Percentiles rank a stretch among this genome's conserved stretches.
These are phyloP conservation scores for Portevinia maculata DNA, from an alignment of 2,888 invertebrate genomes.

Conservation along the genomic window DNA sequence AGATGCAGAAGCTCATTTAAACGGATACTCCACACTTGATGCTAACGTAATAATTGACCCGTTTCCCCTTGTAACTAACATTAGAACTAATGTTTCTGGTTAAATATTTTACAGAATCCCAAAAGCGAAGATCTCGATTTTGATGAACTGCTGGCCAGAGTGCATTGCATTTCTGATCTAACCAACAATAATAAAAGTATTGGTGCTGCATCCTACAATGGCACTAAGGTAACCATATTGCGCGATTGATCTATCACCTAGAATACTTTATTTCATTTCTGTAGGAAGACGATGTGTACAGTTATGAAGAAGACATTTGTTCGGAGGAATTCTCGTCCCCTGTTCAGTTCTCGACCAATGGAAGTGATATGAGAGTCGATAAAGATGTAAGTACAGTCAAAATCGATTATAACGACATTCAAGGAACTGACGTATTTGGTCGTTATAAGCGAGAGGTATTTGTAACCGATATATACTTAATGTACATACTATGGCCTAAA, in stretches of 20 bases:
- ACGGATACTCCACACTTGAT: constrained; percentile 16
- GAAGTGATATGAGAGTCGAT: neutral
- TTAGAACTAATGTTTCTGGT: neutral
- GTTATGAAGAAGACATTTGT: neutral
- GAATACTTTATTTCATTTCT: neutral
- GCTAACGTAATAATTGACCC: neutral
- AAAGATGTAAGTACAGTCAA: constrained; percentile 37
- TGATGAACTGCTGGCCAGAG: constrained; percentile 44
- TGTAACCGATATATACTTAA: too few species aligned
- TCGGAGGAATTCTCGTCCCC: neutral
- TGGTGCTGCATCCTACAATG: neutral
- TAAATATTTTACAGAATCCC: neutral
- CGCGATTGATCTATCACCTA: too few species aligned
- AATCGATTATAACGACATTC: too few species aligned
- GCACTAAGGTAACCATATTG: neutral
- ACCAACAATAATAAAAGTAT: constrained; percentile 25
- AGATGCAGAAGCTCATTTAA: neutral
- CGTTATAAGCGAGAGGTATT: too few species aligned
- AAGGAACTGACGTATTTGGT: too few species aligned
- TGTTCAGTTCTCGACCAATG: neutral
- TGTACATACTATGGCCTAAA: too few species aligned
- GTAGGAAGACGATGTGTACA: neutral
- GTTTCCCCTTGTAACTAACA: neutral
- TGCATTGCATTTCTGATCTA: constrained; percentile 32
- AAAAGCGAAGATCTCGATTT: constrained; percentile 35